A percentile compares a stretch with the other conserved stretches of the same genome.
Conservation (phyloP, 2,888 invertebrate species). For the Troglohyphantes excavatus region DNA sequence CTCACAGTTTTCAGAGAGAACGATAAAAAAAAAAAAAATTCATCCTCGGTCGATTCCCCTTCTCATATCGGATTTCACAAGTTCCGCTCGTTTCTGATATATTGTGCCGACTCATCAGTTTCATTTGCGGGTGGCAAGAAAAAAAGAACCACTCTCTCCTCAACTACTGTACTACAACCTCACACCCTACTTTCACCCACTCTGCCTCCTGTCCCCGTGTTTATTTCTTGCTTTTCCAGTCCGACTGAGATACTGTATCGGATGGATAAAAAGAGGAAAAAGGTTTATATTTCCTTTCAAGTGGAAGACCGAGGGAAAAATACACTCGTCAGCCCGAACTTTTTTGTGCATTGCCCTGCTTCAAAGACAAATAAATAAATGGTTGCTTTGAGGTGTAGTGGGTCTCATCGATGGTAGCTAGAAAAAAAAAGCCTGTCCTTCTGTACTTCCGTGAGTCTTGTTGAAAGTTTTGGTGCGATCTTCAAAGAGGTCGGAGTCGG, state of each 20-base stretch:
- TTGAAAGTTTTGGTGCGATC: constrained; percentile 5
- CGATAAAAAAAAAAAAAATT: neutral
- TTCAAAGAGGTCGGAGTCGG: constrained; percentile 37
- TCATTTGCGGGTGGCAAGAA: constrained; percentile 23
- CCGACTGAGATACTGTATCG: constrained; percentile 18
- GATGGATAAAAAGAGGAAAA: constrained; percentile 5
- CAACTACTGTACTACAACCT: constrained; percentile 22
- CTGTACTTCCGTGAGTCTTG: neutral
- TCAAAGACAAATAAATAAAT: constrained; percentile 66
- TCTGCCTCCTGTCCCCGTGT: constrained; percentile 27
- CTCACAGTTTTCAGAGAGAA: constrained; percentile 7
- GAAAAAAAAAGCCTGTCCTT: constrained; percentile 12
- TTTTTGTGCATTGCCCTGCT: constrained; percentile 13
- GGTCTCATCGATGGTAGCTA: constrained; percentile 25
- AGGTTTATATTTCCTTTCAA: constrained; percentile 41
- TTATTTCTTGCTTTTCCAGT: constrained; percentile 1
- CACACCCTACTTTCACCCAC: constrained; percentile 55
- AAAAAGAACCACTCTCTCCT: constrained; percentile 20
- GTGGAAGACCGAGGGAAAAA: constrained; percentile 31
- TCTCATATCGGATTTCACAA: constrained; percentile 54
- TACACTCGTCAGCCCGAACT: constrained; percentile 57
- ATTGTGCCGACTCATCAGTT: constrained; percentile 60
- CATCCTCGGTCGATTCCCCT: constrained; percentile 15
- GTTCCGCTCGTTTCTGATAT: constrained; percentile 23
- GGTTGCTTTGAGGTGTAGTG: constrained; percentile 64